Evolutionary conservation across 2,113 vertebrate species (phyloP), one percentile per base, ranked within the genome.

Genomic region (Ranitomeya imitator): DNA sequence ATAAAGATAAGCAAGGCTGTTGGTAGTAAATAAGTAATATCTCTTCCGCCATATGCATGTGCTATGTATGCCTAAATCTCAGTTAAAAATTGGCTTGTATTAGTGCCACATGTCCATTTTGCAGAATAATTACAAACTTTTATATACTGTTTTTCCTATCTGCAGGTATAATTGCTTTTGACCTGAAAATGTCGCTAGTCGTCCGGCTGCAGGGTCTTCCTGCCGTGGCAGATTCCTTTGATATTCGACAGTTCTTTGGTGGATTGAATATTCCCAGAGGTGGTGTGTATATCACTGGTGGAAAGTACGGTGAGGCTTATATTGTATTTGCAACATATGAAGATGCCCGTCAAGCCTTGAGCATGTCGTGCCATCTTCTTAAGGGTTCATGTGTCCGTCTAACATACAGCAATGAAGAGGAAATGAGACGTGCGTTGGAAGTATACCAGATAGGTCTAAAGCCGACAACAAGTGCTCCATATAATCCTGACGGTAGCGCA

Each of bases 121-220:
- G 21, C 6, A 6, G 69, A 21, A 83, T 67, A 67, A 52, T 69
- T 51, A 81, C 78, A 83, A 16, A 12, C 37, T 11, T 45, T 86
- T 65, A 19, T 37, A 23, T 60, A 23, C 37, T 54, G 37, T 83
- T 69, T 80, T n/a, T 67, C 60, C 37, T 65, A 9, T 95, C 93
- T 95, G 93, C 95, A 96, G 95, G 95, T 96, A 93, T 94, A 93
- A 93, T 96, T 94, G 94, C 95, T 93, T 93, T 93, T 93, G 94
- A 92, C 93, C 92, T 94, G 93, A 95, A 93, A 94, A 96, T 99
- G 98, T 97, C 96, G 91, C 97, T 99, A 97, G 97, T 99, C 96
- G 98, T 99, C 97, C 98, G 98, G 96, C 98, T 99, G 96, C 97
- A 97, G 96, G 97, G 98, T 94, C 97, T 99, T 95, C 96, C 95